A percentile compares a stretch with the other conserved stretches of the same genome.
phyloP scores from a whole-genome alignment of 2,113 vertebrate species.

The Pavo muticus region DNA sequence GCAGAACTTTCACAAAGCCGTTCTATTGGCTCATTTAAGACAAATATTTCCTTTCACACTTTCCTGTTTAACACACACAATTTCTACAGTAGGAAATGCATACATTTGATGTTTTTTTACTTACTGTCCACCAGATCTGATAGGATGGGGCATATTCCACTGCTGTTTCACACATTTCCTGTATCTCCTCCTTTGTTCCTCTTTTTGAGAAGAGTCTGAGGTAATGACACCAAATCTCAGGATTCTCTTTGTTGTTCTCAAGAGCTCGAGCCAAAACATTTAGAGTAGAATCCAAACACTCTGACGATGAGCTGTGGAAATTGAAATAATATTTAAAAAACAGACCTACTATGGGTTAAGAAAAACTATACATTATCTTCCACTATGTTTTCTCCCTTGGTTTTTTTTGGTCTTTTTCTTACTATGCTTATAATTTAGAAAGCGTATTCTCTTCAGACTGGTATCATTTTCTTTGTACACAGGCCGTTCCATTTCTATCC shows the following conservation, averaged over 20 bases:
- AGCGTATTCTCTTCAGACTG: not conserved
- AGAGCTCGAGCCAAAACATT: slow-evolving; percentile 95
- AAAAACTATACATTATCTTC: not conserved
- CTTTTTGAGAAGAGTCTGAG: slow-evolving; percentile 91
- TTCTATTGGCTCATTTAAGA: not conserved
- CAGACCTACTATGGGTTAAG: not conserved
- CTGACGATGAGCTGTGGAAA: slow-evolving; percentile 80
- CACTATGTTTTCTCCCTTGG: not conserved
- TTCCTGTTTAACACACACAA: not conserved
- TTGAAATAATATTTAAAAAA: not conserved
- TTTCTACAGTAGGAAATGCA: not conserved
- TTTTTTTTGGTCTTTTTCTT: not conserved
- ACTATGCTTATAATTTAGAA: not conserved
- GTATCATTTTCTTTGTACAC: not conserved
- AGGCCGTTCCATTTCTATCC: not conserved
- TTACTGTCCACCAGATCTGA: slow-evolving; percentile 93
- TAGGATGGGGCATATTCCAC: slow-evolving; percentile 92
- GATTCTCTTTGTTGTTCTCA: slow-evolving; percentile 93
- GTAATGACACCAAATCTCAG: slow-evolving; percentile 97
- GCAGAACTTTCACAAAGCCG: not conserved
- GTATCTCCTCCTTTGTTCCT: slow-evolving; percentile 89
- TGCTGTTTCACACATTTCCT: slow-evolving; percentile 98
- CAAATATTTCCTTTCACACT: not conserved
- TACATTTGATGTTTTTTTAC: slow-evolving; percentile 36
- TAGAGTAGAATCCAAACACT: slow-evolving; percentile 92